Evolutionary conservation across 2,797 vertebrate species (phyloP).

Genomic region (Liparis tanakae): DNA sequence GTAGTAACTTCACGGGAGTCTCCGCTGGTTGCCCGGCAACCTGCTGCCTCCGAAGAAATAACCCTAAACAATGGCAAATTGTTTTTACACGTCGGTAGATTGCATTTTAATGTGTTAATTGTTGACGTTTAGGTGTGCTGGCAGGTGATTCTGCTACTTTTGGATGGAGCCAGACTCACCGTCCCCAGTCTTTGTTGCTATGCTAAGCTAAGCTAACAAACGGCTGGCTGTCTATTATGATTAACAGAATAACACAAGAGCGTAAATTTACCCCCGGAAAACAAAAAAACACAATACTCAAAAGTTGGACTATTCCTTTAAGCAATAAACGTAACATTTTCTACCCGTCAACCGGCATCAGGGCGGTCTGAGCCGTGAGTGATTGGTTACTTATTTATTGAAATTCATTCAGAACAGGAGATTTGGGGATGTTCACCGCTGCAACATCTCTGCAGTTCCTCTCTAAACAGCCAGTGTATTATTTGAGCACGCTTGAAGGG

Average conservation of each 20-base stretch:
- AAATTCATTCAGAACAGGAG: constrained; percentile 61
- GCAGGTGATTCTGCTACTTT: background rate
- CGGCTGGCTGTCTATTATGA: background rate
- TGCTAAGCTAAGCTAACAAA: constrained; percentile 16
- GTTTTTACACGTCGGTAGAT: background rate
- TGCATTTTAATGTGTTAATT: no score
- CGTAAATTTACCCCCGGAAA: background rate
- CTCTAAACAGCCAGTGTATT: constrained; percentile 67
- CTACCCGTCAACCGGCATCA: constrained; percentile 27
- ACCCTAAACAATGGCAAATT: background rate
- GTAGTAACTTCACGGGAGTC: background rate
- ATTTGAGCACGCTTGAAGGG: constrained; percentile 77
- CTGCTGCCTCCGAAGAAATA: background rate
- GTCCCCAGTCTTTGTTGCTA: background rate
- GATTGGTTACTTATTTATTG: constrained; percentile 45
- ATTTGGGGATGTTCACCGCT: constrained; percentile 48
- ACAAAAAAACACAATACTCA: background rate
- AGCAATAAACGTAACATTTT: constrained; percentile 14
- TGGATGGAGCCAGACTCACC: background rate
- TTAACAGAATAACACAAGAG: background rate
- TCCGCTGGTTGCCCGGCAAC: constrained; percentile 3
- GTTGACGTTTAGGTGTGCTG: background rate
- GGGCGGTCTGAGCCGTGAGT: constrained; percentile 27
- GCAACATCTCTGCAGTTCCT: constrained; percentile 61
- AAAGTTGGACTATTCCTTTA: constrained; percentile 30